phyloP scores from a whole-genome alignment of 2,888 invertebrate genomes.

The Melieria picta region DNA sequence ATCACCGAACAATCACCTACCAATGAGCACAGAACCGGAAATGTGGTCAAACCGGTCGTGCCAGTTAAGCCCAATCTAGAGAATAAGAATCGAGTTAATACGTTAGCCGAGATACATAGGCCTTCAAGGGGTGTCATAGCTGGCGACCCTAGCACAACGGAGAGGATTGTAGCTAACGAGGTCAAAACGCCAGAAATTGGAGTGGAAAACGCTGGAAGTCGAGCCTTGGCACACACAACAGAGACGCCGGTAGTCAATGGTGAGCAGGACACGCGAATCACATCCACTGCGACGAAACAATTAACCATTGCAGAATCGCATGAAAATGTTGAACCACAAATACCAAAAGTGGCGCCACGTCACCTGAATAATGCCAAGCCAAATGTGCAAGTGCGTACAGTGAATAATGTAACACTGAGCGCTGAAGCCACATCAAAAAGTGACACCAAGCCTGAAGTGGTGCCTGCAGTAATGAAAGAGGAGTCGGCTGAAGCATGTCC shows the following conservation, averaged over 20 bases:
- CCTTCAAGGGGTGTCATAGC: slow-evolving; percentile 33
- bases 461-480: too few species aligned
- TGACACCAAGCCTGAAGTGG: too few species aligned
- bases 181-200: background rate
- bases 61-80: slow-evolving; percentile 41
- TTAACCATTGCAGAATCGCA: slow-evolving; percentile 7
- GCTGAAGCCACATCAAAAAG: too few species aligned
- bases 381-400: too few species aligned
- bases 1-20: slow-evolving; percentile 36
- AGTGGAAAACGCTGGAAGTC: background rate
- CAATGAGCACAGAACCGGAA: slow-evolving; percentile 21
- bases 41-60: slow-evolving; percentile 31
- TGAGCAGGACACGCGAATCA: too few species aligned
- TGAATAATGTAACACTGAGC: too few species aligned
- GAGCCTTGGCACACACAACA: slow-evolving; percentile 7
- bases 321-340: slow-evolving; percentile 3
- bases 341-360: too few species aligned
- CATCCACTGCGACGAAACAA: background rate
- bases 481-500: too few species aligned
- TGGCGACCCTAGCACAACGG: background rate
- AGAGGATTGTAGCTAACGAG: background rate
- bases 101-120: slow-evolving; percentile 43
- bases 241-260: background rate
- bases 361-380: too few species aligned
- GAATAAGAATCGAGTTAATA: slow-evolving; percentile 23